Evolutionary conservation across 2,797 vertebrate species (phyloP), one percentile per base, ranked within the genome.

Genomic region (Silurus aristotelis): DNA sequence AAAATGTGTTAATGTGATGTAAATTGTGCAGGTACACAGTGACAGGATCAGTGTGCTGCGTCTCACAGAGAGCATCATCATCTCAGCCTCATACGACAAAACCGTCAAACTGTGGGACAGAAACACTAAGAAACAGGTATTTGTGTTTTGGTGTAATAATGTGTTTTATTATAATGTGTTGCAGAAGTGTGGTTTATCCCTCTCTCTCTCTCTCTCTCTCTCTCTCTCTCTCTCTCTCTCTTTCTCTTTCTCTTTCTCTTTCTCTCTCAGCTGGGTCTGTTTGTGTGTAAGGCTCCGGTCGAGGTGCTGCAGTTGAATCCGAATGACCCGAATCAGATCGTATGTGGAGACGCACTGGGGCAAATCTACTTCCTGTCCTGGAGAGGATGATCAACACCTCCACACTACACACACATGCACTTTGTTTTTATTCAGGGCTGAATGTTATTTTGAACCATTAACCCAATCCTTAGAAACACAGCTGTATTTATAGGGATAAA

Each of bases 41-140:
- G 95, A 93, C 89, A 87, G 90, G 85, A 92, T 98, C 91, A 96
- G 93, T 13, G 94, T 91, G 31, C 91, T 98, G 86, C 94, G 90
- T 46, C 85, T 96, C 52, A 95, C 95, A 0, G 89, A 92, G 17
- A 90, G 84, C 80, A 87, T 87, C 88, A 93, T 97, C 89, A 92
- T 97, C 90, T 97, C 97, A 0, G 96, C 94, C 10, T 97, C 97
- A 10, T 80, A 90, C 4, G 97, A 97, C 90, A 89, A 89, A 85
- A 95, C 95, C 0, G 91, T 98, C 88, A 97, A 97, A 90, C 92
- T 98, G 86, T 97, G 97, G 97, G 94, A 96, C 88, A 91, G 93
- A 89, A 83, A 85, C 83, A 95, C 94, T 8, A 95, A 95, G 92
- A 96, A 94, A 88, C 95, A 97, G 95, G 96, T 96, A 7, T 15